Evolutionary conservation across 2,797 vertebrate genomes (phyloP), one percentile per base, ranked within the genome.

Genomic region (Platalea minor): DNA sequence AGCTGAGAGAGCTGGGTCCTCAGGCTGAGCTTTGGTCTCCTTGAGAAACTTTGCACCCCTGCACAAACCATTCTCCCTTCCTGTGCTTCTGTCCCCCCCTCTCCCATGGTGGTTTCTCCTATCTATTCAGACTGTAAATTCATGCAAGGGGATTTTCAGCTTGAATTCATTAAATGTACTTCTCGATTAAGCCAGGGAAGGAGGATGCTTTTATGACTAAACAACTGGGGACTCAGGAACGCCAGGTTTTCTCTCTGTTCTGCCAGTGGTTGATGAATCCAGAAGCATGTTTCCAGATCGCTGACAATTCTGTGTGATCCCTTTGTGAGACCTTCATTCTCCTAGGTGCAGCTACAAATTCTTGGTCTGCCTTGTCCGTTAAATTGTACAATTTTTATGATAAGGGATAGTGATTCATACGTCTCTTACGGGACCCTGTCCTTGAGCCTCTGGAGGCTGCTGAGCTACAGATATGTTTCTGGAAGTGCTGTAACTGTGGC

Each of bases 401-500:
- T 10, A 85, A 60, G 6, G 6, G 3, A 11, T 10, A 45, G 7
- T 31, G 17, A 37, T 45, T 88, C 24, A 37, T 26, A 45, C 4
- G 65, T 20, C 5, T 74, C 8, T 91, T 56, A 45, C 0, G 3
- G 2, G 21, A 2, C 5, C 17, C 15, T 35, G 7, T 21, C 8
- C 19, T 86, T 68, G 41, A 68, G 41, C 4, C 16, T 89, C 33
- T 59, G 19, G 31, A 77, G 13, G 20, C 7, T 85, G 7, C 3
- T 68, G 33, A 24, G 10, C 11, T 67, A 64, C 20, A 51, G 29
- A 14, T 25, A 14, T 4, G 4, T 70, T 69, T 76, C n/a, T 83
- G 39, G 18, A 78, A 85, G 37, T 48, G 33, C 10, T 57, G 13
- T 23, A 68, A 28, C 23, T 35, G 11, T 17, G 13, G 8, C 13